Base-by-base conservation (phyloP, 2,113 vertebrate genomes). In the Pimephales promelas region DNA sequence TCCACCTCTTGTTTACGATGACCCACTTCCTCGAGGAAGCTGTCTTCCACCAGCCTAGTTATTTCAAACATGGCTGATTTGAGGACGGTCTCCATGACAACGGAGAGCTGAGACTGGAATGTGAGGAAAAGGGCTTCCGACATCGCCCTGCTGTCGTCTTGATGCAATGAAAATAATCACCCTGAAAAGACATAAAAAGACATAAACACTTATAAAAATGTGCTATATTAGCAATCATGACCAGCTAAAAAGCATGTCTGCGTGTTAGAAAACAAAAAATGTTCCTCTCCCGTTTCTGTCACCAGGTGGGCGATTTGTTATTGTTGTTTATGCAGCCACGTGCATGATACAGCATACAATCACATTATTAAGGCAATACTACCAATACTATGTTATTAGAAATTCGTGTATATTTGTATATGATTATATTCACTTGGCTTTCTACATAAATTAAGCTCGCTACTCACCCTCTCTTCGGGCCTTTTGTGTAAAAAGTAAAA, bases 51-150 rank as follows among this genome's bases (percentile, higher is more conserved):
- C 82, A 90, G 83, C 76, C 83, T 79, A 62, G 87, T 89, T 68
- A 90, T 88, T 61, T 90, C 89, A n/a, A 83, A 80, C 85, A 90
- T 83, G 45, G 89, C 89, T 43, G 88, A 87, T 64, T 88, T 90
- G 22, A 90, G 88, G 49, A 90, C 82, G 6, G 87, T 89, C 84
- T 90, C 89, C 89, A 90, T 87, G 81, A 90, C 83, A 34, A 86
- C 70, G 52, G 88, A 87, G 24, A 90, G 89, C 83, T 89, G 88
- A 40, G 86, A 85, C 75, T 89, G 89, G 79, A 90, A 90, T 64
- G 64, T 86, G 62, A 89, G 61, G 82, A 86, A 22, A 22, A 87
- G 82, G 34, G 83, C n/a, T 49, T 88, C 83, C 31, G 87, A 70
- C 86, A 89, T 86, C 68, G 45, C 86, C 43, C 54, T 1, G 34